Percentiles rank a stretch among this genome's conserved stretches.
These are phyloP conservation scores for Ciconia nigra DNA, from an alignment of 2,797 vertebrate species.

Conservation along the genomic window DNA sequence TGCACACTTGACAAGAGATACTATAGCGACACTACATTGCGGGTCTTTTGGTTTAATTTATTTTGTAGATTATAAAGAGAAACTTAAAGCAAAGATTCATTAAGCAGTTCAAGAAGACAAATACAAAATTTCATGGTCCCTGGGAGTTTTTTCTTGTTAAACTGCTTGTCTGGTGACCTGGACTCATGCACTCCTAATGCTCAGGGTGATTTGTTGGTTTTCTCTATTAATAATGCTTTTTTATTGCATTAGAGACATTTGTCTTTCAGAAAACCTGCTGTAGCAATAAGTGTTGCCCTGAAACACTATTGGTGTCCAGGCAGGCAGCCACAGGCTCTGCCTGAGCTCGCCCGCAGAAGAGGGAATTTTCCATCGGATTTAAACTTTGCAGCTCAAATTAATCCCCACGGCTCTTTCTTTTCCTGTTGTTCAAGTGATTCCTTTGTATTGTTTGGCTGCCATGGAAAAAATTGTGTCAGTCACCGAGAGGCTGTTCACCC, in stretches of 20 bases:
- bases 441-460: background rate
- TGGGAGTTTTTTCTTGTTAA: background rate
- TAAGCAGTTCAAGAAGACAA: background rate
- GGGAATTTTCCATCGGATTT: background rate
- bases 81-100: background rate
- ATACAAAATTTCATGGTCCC: background rate
- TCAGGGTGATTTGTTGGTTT: background rate
- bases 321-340: background rate
- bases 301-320: background rate
- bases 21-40: accelerated
- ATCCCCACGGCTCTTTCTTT: background rate
- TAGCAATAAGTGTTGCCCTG: background rate
- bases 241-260: background rate
- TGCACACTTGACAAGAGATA: background rate
- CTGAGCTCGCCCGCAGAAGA: background rate
- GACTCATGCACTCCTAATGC: background rate
- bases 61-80: background rate
- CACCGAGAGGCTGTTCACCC: background rate
- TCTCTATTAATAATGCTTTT: background rate
- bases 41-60: background rate
- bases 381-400: background rate
- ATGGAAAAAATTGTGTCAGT: background rate
- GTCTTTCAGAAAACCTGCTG: background rate
- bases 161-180: background rate
- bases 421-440: background rate